A percentile compares a stretch with the other conserved stretches of the same genome.
phyloP scores from a whole-genome alignment of 23 tunicate genomes.

The Phallusia fumigata region DNA sequence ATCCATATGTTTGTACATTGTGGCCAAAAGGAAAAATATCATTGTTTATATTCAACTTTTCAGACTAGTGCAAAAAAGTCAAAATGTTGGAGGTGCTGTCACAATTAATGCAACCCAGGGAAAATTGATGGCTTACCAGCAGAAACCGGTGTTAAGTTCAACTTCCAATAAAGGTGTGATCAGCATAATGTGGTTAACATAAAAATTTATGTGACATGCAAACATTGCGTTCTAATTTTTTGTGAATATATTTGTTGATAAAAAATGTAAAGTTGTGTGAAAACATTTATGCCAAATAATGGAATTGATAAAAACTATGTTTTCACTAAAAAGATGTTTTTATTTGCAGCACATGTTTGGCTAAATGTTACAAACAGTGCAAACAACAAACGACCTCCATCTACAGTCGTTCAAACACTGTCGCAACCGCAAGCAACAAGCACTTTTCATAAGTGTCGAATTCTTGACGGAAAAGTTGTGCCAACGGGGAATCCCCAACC shows the following conservation, averaged over 20 bases:
- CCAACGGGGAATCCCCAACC: background rate
- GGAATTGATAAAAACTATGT: no score
- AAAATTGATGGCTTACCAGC: background rate
- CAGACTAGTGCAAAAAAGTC: background rate
- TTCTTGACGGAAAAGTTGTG: background rate
- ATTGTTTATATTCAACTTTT: no score
- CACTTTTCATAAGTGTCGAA: constrained; percentile 1
- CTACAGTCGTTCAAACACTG: background rate
- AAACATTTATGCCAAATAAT: no score
- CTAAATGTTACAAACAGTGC: background rate
- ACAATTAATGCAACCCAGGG: background rate
- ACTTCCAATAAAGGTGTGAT: background rate
- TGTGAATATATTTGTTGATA: no score
- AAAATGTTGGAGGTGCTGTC: background rate
- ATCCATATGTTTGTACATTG: no score
- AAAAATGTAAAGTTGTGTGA: no score
- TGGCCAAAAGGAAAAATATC: no score
- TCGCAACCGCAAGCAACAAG: background rate
- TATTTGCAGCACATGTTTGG: constrained; percentile 13
- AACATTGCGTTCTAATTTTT: no score
- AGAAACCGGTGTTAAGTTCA: background rate
- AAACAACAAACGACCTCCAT: background rate
- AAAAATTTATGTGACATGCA: no score
- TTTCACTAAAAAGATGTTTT: no score
- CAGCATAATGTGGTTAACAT: background rate